phyloP scores from a whole-genome alignment of 2,888 invertebrate species.

The Tenthredo distinguenda region DNA sequence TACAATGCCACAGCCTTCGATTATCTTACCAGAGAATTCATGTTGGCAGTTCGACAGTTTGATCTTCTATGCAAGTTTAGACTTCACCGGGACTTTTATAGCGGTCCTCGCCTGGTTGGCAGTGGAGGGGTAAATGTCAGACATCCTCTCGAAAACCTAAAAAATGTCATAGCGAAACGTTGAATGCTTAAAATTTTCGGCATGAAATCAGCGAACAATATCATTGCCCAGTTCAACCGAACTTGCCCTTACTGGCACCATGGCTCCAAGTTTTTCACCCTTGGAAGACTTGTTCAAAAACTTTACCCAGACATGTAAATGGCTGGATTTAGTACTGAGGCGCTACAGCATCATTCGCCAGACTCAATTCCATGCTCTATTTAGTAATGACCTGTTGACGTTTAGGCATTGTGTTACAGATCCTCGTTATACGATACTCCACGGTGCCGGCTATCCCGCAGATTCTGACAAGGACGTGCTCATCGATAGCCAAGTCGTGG shows the following conservation, averaged over 20 bases:
- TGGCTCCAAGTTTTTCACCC: not conserved
- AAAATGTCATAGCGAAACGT: not conserved
- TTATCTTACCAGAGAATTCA: slow-evolving; percentile 6
- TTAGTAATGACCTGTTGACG: too few relatives aligned
- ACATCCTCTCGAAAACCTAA: not conserved
- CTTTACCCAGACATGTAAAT: not conserved
- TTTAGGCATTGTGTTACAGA: too few relatives aligned
- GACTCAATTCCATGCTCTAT: not conserved
- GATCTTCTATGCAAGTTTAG: not conserved
- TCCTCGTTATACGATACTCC: not conserved
- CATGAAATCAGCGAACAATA: not conserved
- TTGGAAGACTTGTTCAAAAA: not conserved
- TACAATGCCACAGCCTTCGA: not conserved
- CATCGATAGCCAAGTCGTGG: not conserved
- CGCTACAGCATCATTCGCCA: too few relatives aligned
- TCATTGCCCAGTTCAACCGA: not conserved
- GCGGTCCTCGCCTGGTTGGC: not conserved
- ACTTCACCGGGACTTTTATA: slow-evolving; percentile 18
- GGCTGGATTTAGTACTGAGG: too few relatives aligned
- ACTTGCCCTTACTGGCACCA: not conserved
- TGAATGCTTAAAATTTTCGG: not conserved
- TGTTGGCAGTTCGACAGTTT: slow-evolving; percentile 1
- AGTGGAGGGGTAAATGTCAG: slow-evolving; percentile 34
- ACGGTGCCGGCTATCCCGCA: not conserved
- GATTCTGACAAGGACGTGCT: not conserved